These are phyloP conservation scores for Hydrotaea cyrtoneurina DNA, from an alignment of 2,888 invertebrate species.

Conservation along the genomic window DNA sequence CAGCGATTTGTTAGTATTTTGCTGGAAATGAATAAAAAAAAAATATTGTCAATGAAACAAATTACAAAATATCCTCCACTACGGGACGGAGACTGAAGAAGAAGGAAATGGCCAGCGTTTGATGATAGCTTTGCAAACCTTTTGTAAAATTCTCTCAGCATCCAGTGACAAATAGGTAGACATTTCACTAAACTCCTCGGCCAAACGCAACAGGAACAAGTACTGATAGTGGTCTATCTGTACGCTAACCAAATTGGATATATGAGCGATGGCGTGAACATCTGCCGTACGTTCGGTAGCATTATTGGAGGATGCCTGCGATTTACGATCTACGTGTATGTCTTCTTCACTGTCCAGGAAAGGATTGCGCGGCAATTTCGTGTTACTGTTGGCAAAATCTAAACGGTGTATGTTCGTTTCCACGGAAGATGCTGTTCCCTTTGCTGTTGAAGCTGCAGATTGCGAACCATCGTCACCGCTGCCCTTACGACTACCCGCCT, in stretches of 20 bases:
- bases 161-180: conserved; percentile 90
- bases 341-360: conserved; percentile 77
- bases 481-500: conserved; percentile 53
- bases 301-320: conserved; percentile 59
- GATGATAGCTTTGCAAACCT: conserved; percentile 74
- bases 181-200: conserved; percentile 91
- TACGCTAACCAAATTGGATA: conserved; percentile 91
- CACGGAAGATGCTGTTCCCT: conserved; percentile 63
- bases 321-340: conserved; percentile 68
- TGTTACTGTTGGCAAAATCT: conserved; percentile 71
- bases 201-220: conserved; percentile 91
- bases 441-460: conserved; percentile 70
- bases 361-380: conserved; percentile 75
- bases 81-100: neutral
- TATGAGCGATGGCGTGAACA: conserved; percentile 90
- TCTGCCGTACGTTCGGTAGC: conserved; percentile 82
- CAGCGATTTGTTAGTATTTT: conserved; percentile 81
- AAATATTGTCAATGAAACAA: neutral
- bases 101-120: no score
- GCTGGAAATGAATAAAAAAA: conserved; percentile 69
- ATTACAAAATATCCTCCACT: neutral
- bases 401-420: conserved; percentile 71
- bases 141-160: conserved; percentile 86
- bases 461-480: conserved; percentile 68
- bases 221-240: conserved; percentile 97